Conservation (phyloP, 2,888 invertebrate species). For the Aethes cnicana region DNA sequence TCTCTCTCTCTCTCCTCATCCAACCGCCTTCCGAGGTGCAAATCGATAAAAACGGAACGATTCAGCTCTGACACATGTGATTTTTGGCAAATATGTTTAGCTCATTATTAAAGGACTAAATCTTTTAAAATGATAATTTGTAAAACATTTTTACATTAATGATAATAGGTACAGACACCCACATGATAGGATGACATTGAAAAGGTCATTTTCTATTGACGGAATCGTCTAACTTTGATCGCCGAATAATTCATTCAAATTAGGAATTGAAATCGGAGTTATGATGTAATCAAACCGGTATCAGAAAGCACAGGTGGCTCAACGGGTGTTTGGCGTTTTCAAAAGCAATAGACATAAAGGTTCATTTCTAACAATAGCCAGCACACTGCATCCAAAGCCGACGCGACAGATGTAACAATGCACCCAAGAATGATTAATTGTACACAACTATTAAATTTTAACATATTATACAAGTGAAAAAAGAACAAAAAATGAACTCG, state of each 20-base stretch:
- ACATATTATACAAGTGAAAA: slow-evolving; percentile 65
- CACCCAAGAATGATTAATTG: slow-evolving; percentile 72
- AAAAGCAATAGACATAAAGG: slow-evolving; percentile 60
- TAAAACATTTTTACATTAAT: too few species aligned
- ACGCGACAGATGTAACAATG: slow-evolving; percentile 77
- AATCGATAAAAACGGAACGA: background rate
- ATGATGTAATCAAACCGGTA: slow-evolving; percentile 41
- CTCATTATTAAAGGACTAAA: too few species aligned
- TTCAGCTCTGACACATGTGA: background rate
- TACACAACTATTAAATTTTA: slow-evolving; percentile 68
- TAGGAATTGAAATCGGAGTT: slow-evolving; percentile 3
- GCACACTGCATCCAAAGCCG: slow-evolving; percentile 57
- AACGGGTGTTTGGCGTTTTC: slow-evolving; percentile 50
- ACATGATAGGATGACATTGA: too few species aligned
- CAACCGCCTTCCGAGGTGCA: background rate
- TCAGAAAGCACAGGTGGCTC: slow-evolving; percentile 65
- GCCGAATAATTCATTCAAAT: background rate
- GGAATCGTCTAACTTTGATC: too few species aligned
- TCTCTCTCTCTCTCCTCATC: slow-evolving; percentile 2
- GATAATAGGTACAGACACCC: too few species aligned
- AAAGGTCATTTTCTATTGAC: too few species aligned
- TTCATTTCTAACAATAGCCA: slow-evolving; percentile 62
- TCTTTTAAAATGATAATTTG: too few species aligned
- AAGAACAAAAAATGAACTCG: slow-evolving; percentile 61
- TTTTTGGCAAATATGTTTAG: background rate